Evolutionary conservation across 2,113 vertebrate genomes (phyloP), one percentile per base, ranked within the genome.

Genomic region (Sorex fumeus): DNA sequence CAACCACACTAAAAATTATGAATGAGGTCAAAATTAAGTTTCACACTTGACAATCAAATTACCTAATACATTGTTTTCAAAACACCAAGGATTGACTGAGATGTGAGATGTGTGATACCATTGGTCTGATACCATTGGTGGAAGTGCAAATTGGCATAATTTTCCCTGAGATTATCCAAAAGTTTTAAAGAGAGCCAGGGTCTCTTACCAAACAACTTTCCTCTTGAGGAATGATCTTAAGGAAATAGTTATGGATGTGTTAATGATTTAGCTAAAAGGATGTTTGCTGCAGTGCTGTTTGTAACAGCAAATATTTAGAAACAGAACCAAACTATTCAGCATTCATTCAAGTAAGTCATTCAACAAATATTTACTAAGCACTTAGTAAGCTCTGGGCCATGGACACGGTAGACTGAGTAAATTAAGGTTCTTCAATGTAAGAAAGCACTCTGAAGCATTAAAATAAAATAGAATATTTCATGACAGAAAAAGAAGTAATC

Each of bases 281-380:
- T 94, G 85, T 87, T 93, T 91, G 90, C 95, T 75, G n/a, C 47
- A 11, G 21, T 69, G 43, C 76, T 93, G 67, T 95, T 93, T 87
- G 79, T 77, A 76, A 90, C 70, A 87, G 85, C 92, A 97, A 95
- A 95, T 95, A 94, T 90, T 95, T 96, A 95, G 88, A 94, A 95
- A 94, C 28, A 94, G 77, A 94, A 88, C n/a, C 75, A 76, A 82
- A 86, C 71, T 45, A 34, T 88, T 94, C 85, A 79, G 62, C 92
- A 80, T 74, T 88, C 91, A 85, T 85, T 90, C 86, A 83, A 90
- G 86, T 94, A 89, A 95, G 95, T 83, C 86, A 95, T 77, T 92
- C 86, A 86, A 92, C 93, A 95, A 95, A 95, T 95, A 96, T 93
- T 95, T 90, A 92, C 95, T 64, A 50, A 93, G 93, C 71, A 93